Base-by-base conservation (phyloP, 2,888 invertebrate genomes). In the Acanthosoma haemorrhoidale region DNA sequence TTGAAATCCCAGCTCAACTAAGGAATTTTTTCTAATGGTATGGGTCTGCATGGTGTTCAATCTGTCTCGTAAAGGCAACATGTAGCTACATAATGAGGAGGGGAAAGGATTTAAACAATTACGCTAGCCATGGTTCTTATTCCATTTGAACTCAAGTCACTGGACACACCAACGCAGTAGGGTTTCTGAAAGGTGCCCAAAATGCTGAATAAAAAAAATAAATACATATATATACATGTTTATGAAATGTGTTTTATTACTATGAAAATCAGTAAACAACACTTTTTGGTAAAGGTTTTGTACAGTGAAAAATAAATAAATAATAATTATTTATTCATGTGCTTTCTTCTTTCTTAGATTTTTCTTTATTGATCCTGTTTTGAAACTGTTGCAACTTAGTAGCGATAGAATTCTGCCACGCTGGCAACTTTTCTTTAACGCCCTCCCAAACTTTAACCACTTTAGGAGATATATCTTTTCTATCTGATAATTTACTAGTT, bases 401-500 rank as follows among this genome's bases (percentile, higher is more conserved):
- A 2, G 57, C 67, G n/a, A 67, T 51, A 1, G 67, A 29, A 13
- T 18, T 51, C 25, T 67, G 67, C 67, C 51, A 67, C 9, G 1
- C 18, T 2, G 67, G 67, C 32, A 67, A 25, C 18, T 67, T 67
- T 36, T 6, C 4, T 51, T 67, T 67, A 31, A 67, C 36, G n/a
- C 13, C 4, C 18, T 51, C 57, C 67, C 67, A 67, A 25, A 8
- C 18, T 29, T 34, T 43, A 13, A 8, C 4, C 8, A 64, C 13
- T 15, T n/a, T 21, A n/a, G 51, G 51, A 5, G 25, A 3, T 6
- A 25, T 51, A 25, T 51, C 25, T n/a, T n/a, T 25, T 8, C 29
- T 21, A 1, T 25, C 11, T 1, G 64, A 29, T 2, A 64, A 11
- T 41, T 41, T 64, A 29, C 9, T 29, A 9, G n/a, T 31, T 13